Conservation (phyloP, 2,797 vertebrate genomes). For the Enteromius afrohamiltoni region DNA sequence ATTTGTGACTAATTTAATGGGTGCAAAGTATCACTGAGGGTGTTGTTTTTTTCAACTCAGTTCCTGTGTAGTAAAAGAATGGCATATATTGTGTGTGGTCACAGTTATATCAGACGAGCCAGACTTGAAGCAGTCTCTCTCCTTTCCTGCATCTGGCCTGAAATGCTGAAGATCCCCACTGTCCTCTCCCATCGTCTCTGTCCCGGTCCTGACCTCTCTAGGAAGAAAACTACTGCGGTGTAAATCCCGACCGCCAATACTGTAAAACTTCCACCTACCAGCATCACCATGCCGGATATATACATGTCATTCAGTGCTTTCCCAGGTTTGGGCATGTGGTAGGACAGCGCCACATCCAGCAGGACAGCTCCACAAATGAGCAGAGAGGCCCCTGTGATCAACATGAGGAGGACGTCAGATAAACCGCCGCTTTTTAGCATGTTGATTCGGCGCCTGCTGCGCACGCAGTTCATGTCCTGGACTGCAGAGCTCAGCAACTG, state of each 20-base stretch:
- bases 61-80: slow-evolving; percentile 16
- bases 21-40: slow-evolving; percentile 22
- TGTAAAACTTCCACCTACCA: slow-evolving; percentile 81
- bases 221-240: slow-evolving; percentile 67
- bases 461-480: slow-evolving; percentile 98
- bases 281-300: slow-evolving; percentile 87
- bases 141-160: slow-evolving; percentile 81
- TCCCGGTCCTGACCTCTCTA: slow-evolving; percentile 73
- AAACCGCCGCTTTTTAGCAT: slow-evolving; percentile 91
- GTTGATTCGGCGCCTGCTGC: slow-evolving; percentile 86
- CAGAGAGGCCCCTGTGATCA: slow-evolving; percentile 85
- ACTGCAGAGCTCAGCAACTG: slow-evolving; percentile 96
- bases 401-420: slow-evolving; percentile 86
- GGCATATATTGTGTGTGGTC: neutral
- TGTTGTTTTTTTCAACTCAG: neutral
- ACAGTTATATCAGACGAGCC: slow-evolving; percentile 89
- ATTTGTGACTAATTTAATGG: slow-evolving; percentile 35
- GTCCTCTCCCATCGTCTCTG: slow-evolving; percentile 72
- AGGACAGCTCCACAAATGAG: slow-evolving; percentile 88
- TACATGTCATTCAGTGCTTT: slow-evolving; percentile 91
- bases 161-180: slow-evolving; percentile 88
- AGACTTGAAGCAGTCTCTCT: slow-evolving; percentile 92
- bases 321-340: slow-evolving; percentile 80
- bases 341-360: slow-evolving; percentile 82
- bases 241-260: slow-evolving; percentile 79